These are phyloP conservation scores for Alca torda DNA, from an alignment of 2,797 vertebrate genomes.

Conservation along the genomic window DNA sequence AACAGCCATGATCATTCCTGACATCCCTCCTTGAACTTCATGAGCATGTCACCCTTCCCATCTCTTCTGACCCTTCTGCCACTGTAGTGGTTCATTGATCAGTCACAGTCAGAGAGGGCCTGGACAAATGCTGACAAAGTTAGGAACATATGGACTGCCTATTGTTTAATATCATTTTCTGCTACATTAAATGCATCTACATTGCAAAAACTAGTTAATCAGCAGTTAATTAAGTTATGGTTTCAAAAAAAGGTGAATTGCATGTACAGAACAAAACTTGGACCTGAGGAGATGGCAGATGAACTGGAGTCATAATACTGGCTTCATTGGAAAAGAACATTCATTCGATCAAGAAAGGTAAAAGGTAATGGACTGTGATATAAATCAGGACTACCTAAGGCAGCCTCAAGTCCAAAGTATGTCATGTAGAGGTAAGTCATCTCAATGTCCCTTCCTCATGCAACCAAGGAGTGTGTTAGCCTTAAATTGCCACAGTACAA, in stretches of 20 bases:
- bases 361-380: neutral
- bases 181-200: neutral
- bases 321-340: neutral
- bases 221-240: neutral
- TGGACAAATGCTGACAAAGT: neutral
- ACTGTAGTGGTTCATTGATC: neutral
- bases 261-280: neutral
- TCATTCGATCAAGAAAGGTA: neutral
- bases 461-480: neutral
- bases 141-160: neutral
- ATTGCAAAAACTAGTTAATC: neutral
- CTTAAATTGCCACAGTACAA: neutral
- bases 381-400: neutral
- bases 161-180: neutral
- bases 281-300: neutral
- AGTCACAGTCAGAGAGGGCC: neutral
- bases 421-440: neutral
- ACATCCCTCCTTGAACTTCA: neutral
- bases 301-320: neutral
- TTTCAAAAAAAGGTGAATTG: neutral
- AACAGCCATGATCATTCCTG: neutral
- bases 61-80: neutral
- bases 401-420: neutral
- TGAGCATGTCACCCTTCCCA: neutral
- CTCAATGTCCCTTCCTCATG: neutral